Evolutionary conservation across 2,797 vertebrate genomes (phyloP).

Genomic region (Lindbergichthys nudifrons): DNA sequence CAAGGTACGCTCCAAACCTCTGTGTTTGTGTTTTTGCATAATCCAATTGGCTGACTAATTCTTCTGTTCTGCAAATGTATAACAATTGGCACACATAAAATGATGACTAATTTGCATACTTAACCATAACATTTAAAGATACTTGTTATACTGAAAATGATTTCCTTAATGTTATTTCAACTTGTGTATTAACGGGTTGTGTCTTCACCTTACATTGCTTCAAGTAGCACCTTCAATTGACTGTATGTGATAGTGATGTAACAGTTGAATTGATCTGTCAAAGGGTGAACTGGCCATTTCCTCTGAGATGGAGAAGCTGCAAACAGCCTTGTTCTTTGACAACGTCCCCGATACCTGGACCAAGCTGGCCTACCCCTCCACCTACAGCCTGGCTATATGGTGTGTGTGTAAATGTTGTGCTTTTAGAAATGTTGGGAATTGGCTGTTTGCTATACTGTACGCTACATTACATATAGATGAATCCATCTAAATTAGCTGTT

Average conservation of each 20-base stretch:
- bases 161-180: too few relatives aligned
- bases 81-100: too few relatives aligned
- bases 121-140: too few relatives aligned
- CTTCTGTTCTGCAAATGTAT: too few relatives aligned
- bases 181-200: too few relatives aligned
- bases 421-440: too few relatives aligned
- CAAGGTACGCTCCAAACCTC: constrained; percentile 71
- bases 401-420: constrained; percentile 63
- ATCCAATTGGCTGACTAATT: background rate
- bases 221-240: background rate
- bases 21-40: background rate
- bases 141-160: too few relatives aligned
- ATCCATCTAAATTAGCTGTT: background rate
- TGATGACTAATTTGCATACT: too few relatives aligned
- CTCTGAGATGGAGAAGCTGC: constrained; percentile 93
- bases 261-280: constrained; percentile 21
- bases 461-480: background rate
- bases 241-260: background rate
- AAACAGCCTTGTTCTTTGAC: constrained; percentile 93
- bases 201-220: background rate
- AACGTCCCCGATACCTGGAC: constrained; percentile 94
- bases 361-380: constrained; percentile 93
- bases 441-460: background rate
- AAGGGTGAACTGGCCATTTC: constrained; percentile 97
- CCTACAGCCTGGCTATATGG: constrained; percentile 87